A percentile compares a stretch with the other conserved stretches of the same genome.
These are phyloP conservation scores for Ahaetulla prasina DNA, from an alignment of 2,113 vertebrate species.

Conservation along the genomic window DNA sequence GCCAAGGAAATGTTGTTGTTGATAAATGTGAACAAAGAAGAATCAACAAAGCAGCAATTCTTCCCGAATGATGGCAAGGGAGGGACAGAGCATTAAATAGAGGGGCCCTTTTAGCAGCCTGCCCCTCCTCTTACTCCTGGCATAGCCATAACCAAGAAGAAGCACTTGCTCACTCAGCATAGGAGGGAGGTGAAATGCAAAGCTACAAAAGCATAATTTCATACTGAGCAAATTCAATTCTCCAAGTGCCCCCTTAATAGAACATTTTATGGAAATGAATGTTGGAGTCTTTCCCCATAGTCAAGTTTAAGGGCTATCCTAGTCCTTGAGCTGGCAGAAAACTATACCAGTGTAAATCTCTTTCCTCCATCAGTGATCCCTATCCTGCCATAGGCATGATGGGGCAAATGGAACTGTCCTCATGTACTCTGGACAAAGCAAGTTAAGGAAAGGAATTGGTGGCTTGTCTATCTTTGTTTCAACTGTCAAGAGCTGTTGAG, in stretches of 20 bases:
- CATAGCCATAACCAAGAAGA: background rate
- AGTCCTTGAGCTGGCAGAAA: background rate
- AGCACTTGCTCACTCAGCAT: background rate
- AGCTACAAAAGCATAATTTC: background rate
- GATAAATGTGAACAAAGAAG: constrained; percentile 28
- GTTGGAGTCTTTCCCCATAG: background rate
- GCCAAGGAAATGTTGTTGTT: constrained; percentile 35
- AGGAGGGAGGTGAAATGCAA: background rate
- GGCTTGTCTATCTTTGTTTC: background rate
- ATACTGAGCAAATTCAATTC: background rate
- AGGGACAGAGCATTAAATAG: background rate
- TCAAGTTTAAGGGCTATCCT: background rate
- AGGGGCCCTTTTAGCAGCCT: background rate
- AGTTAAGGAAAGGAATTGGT: background rate
- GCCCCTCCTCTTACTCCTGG: background rate
- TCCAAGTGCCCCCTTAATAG: background rate
- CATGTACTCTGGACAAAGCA: background rate
- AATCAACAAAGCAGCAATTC: constrained; percentile 27
- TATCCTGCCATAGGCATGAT: background rate
- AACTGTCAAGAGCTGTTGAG: background rate
- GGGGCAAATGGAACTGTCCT: background rate
- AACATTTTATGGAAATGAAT: background rate
- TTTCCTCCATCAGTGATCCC: background rate
- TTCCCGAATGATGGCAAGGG: background rate
- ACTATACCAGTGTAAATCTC: background rate